Percentiles rank a stretch among this genome's conserved stretches.
phyloP scores from a whole-genome alignment of 2,113 vertebrate species.

The Carollia perspicillata region DNA sequence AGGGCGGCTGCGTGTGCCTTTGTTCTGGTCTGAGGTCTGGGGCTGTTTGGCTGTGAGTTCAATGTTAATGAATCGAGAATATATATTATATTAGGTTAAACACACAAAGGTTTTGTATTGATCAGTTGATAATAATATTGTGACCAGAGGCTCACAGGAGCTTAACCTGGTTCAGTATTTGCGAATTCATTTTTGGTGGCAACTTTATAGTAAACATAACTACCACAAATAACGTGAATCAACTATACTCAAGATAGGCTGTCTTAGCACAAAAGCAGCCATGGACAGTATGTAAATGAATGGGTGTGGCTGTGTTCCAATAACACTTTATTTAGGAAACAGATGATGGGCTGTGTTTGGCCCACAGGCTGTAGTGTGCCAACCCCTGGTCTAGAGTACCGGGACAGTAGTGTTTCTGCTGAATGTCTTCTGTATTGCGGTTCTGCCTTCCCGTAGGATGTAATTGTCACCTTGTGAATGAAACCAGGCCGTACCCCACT shows the following conservation, averaged over 20 bases:
- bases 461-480: background rate
- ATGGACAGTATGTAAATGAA: background rate
- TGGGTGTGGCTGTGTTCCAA: background rate
- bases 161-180: background rate
- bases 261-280: background rate
- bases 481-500: background rate
- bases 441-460: background rate
- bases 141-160: background rate
- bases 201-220: background rate
- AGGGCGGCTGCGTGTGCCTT: background rate
- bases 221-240: background rate
- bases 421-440: background rate
- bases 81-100: conserved; percentile 17
- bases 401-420: background rate
- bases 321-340: background rate
- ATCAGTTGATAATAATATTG: background rate
- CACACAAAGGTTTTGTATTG: background rate
- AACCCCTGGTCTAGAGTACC: background rate
- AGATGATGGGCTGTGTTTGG: background rate
- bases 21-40: background rate
- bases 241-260: background rate
- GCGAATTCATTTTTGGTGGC: background rate
- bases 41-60: background rate
- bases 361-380: background rate
- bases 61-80: background rate